Percentiles rank a stretch among this genome's conserved stretches.
Conservation (phyloP, 2,113 vertebrate species). For the Excalfactoria chinensis region DNA sequence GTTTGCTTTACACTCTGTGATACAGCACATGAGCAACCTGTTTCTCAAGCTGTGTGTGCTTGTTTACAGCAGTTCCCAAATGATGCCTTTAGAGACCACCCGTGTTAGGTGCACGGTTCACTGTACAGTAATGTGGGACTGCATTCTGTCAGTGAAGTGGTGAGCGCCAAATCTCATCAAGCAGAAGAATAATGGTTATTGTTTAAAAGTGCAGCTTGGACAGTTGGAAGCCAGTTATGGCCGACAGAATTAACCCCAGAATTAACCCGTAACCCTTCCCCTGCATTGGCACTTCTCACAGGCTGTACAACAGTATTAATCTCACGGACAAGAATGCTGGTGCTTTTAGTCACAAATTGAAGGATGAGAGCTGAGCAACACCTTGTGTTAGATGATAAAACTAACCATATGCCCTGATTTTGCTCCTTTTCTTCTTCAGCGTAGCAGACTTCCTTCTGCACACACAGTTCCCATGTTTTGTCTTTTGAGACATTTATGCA, state of each 20-base stretch:
- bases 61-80: background rate
- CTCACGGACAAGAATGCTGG: background rate
- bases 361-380: slow-evolving; percentile 41
- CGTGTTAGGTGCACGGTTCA: rapidly evolving
- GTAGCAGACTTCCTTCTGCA: background rate
- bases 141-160: background rate
- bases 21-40: background rate
- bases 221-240: background rate
- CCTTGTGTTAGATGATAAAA: slow-evolving; percentile 43
- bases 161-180: background rate
- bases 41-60: background rate
- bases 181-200: background rate
- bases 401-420: background rate
- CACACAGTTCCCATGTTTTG: background rate
- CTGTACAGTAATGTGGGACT: background rate
- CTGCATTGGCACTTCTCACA: background rate
- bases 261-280: background rate
- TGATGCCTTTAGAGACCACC: background rate
- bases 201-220: background rate
- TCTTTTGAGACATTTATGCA: background rate
- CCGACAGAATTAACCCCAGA: background rate
- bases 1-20: background rate
- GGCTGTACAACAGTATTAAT: background rate
- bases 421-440: background rate
- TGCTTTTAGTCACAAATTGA: background rate